Base-by-base conservation (phyloP, 23 tunicate genomes). In the Trididemnum nubilum region DNA sequence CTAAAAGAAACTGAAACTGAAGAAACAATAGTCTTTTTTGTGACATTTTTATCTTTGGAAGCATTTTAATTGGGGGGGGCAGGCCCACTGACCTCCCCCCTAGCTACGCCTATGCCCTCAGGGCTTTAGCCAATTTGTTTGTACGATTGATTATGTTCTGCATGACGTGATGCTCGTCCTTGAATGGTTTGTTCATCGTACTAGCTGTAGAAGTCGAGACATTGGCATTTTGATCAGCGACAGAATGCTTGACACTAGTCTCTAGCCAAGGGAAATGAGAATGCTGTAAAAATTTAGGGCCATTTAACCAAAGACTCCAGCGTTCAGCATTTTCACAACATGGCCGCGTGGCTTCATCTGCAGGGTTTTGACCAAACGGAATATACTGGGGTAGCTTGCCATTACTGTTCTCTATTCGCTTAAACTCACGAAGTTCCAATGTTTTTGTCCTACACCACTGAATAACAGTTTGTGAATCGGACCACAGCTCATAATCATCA, bases 341-440 rank as follows among this genome's bases (percentile, higher is more conserved):
- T 5, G 74, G 74, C 33, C 74, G 22, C 38, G 74, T 67, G 37
- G 74, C 74, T 2, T 30, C 74, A 33, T 67, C 74, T 3, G 74
- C 74, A 24, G 74, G 74, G 38, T 67, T 67, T 5, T 9, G 25
- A 5, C 25, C 38, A 5, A 38, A 30, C 12, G 7, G 26, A 3
- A 67, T 33, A 33, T 67, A 67, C 12, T n/a, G 74, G 37, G 74
- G 74, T 31, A 33, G 74, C 38, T 33, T 67, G 7, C 74, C 38
- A 2, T 24, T 24, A 31, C 38, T 67, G 74, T 67, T 67, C 25
- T 67, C 33, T 3, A 30, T 67, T 67, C 74, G 37, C 25, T 67
- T 38, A 67, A 67, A 67, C 21, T 30, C 74, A 5, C 74, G 37
- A 5, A 67, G 25, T n/a, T 67, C 74, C 3, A 67, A 24, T 4